Evolutionary conservation across 2,797 vertebrate species (phyloP).

Genomic region (Ctenopoma kingsleyae): DNA sequence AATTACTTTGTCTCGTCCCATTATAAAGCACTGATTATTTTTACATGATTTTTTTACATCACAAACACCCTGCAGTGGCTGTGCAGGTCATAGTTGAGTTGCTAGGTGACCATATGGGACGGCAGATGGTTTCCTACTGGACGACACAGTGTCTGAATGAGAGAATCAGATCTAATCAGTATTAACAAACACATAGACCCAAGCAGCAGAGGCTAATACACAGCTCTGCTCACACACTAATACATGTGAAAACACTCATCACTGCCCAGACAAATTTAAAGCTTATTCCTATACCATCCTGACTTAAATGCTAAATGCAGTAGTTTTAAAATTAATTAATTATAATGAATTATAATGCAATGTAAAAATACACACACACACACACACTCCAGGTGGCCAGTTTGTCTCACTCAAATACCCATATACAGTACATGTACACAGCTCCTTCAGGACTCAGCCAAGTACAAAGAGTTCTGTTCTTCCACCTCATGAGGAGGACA

Average conservation of each 20-base stretch:
- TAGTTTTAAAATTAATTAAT: too few relatives aligned
- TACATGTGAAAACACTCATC: slow-evolving; percentile 13
- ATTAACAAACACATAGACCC: slow-evolving; percentile 52
- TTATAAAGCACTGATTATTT: slow-evolving; percentile 9
- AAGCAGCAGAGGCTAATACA: slow-evolving; percentile 37
- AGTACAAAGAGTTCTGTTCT: slow-evolving; percentile 45
- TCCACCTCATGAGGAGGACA: slow-evolving; percentile 13
- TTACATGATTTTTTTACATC: slow-evolving; percentile 4
- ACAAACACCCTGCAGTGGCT: slow-evolving; percentile 9
- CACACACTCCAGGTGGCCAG: not conserved
- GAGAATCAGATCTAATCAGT: slow-evolving; percentile 67
- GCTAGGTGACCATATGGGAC: slow-evolving; percentile 72
- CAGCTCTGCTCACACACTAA: slow-evolving; percentile 10
- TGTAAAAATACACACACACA: not conserved
- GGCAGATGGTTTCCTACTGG: slow-evolving; percentile 76
- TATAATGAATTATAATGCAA: not conserved
- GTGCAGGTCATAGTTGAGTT: slow-evolving; percentile 53
- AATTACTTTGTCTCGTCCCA: slow-evolving; percentile 20
- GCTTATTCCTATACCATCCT: not conserved
- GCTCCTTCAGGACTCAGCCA: not conserved
- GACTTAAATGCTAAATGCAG: not conserved
- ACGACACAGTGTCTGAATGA: slow-evolving; percentile 60
- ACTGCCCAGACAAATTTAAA: not conserved
- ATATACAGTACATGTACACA: not conserved
- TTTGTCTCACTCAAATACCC: not conserved